These are phyloP conservation scores for Dreissena polymorpha DNA, from an alignment of 1,140 invertebrate species.

Conservation along the genomic window DNA sequence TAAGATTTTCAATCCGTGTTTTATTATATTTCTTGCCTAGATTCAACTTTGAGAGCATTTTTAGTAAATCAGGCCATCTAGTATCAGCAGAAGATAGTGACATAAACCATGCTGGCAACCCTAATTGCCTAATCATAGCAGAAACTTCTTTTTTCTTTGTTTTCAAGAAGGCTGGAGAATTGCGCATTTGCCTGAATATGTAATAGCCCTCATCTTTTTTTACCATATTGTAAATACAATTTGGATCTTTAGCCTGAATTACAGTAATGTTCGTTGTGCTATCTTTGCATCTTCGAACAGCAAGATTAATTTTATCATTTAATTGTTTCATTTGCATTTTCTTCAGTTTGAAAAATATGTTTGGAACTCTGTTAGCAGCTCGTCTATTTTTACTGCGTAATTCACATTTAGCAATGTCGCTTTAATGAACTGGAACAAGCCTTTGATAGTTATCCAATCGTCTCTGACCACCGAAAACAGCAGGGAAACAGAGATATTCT, in stretches of 20 bases:
- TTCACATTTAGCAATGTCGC: conserved; percentile 52
- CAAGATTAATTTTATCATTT: no score
- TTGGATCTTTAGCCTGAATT: conserved; percentile 17
- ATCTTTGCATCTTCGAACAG: conserved; percentile 55
- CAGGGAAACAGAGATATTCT: conserved; percentile 41
- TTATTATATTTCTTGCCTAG: no score
- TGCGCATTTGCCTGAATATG: conserved; percentile 56
- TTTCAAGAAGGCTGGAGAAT: conserved; percentile 59
- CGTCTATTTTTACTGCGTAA: conserved; percentile 32
- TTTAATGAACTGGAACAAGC: conserved; percentile 43
- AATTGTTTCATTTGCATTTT: no score
- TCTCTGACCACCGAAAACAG: conserved; percentile 44
- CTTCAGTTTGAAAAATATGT: no score
- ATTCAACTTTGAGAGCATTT: no score
- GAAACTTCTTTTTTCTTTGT: conserved; percentile 62
- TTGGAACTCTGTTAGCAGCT: conserved; percentile 21
- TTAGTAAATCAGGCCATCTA: no score
- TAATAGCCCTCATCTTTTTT: no score
- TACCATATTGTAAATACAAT: conserved; percentile 41
- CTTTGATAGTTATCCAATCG: conserved; percentile 24
- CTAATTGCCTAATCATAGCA: no score
- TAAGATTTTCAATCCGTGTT: no score
- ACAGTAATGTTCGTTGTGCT: conserved; percentile 48
- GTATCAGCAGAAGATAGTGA: no score
- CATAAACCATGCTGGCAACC: no score